Base-by-base conservation (phyloP, 2,888 invertebrate genomes). In the Cephus sareptanus region DNA sequence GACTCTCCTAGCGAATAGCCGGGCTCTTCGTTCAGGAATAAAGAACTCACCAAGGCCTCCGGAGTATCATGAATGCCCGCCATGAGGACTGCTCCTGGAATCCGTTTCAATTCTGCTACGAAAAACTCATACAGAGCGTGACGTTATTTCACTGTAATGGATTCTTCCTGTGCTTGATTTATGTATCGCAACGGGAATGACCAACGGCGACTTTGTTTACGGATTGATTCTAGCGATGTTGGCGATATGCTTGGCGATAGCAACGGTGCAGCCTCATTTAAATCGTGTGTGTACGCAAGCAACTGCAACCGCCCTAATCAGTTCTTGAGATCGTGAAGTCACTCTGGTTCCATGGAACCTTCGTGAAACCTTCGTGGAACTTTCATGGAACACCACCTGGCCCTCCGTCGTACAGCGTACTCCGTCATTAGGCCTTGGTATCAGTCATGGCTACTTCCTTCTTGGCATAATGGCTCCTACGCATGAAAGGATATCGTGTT, bases 401-500 rank as follows among this genome's bases (percentile, higher is more conserved):
- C 56, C 56, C 23, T 23, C 9, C 23, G 23, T 56, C 6, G 1
- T 56, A 56, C 23, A 9, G 56, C 56, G 9, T 56, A 23, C 23
- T 23, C 23, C 56, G 23, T 56, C 56, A 56, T 56, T 56, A 56
- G 9, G 23, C 23, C 56, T 56, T 23, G 56, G 23, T 56, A 56
- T 23, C 56, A 56, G 56, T 56, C 56, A 56, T 56, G 56, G 78
- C 78, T 71, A 78, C 78, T 84, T 85, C 83, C 82, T 82, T 83
- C 82, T 81, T 83, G 82, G 81, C 83, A 84, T 85, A 85, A 85
- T 85, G 83, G 84, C 82, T 71, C 78, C 79, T 79, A 82, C 81
- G 82, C 85, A 85, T 83, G 85, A 83, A 85, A 83, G 82, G 83
- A 85, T 85, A 81, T 76, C 83, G 81, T 81, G 84, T 81, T 80